Conservation (phyloP, 2,888 invertebrate species). For the Diloba caeruleocephala region DNA sequence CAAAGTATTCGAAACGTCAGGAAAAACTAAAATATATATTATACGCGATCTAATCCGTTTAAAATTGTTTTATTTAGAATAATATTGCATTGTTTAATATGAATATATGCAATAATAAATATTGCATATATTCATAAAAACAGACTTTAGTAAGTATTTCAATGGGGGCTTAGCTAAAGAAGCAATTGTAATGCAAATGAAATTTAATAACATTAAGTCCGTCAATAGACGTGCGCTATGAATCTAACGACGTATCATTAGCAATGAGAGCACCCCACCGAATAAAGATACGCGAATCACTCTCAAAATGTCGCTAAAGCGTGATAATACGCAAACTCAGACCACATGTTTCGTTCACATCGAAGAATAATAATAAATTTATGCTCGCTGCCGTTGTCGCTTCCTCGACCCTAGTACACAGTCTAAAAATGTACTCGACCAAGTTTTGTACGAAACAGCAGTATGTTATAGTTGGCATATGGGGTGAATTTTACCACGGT, state of each 20-base stretch:
- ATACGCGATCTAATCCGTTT: too few relatives aligned
- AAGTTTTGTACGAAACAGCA: constrained; percentile 35
- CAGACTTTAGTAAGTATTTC: constrained; percentile 11
- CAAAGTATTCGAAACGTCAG: too few relatives aligned
- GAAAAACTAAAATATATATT: too few relatives aligned
- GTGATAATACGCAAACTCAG: constrained; percentile 75
- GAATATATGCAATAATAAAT: too few relatives aligned
- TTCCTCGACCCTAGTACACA: constrained; percentile 47
- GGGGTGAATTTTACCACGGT: constrained; percentile 51
- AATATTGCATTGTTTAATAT: too few relatives aligned
- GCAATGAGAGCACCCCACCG: constrained; percentile 65
- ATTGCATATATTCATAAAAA: constrained; percentile 7
- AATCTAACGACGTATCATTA: constrained; percentile 76
- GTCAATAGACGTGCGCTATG: constrained; percentile 75
- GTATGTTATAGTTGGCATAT: constrained; percentile 39
- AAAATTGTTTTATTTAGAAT: too few relatives aligned
- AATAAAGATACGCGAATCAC: constrained; percentile 80
- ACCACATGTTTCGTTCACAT: constrained; percentile 87
- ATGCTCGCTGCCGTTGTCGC: constrained; percentile 52
- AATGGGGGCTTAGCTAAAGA: constrained; percentile 23
- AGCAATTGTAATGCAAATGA: constrained; percentile 52
- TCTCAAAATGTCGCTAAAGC: constrained; percentile 84
- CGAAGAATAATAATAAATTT: constrained; percentile 75
- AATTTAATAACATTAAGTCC: constrained; percentile 53
- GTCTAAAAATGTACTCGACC: constrained; percentile 49